A percentile compares a stretch with the other conserved stretches of the same genome.
Evolutionary conservation across 2,113 vertebrate species (phyloP).

Genomic region (Gopherus evgoodei): DNA sequence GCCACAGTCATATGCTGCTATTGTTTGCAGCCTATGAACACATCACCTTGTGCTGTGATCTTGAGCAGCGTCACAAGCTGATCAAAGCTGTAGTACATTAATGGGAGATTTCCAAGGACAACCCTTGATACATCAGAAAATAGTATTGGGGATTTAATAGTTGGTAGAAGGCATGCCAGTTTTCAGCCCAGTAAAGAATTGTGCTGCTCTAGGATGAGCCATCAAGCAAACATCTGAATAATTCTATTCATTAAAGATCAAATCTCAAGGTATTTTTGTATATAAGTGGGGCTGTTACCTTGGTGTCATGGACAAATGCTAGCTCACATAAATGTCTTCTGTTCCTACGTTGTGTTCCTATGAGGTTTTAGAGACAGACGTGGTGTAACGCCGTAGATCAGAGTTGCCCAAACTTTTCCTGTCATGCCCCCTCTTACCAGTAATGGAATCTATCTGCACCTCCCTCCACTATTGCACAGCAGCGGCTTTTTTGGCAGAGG

Average conservation of each 20-base stretch:
- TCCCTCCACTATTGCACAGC: too few species aligned
- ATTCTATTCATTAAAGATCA: neutral
- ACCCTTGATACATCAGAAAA: neutral
- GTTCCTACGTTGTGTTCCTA: fast-evolving
- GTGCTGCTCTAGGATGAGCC: neutral
- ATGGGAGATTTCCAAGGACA: fast-evolving
- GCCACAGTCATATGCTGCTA: fast-evolving
- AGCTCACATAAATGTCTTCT: neutral
- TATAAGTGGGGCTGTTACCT: neutral
- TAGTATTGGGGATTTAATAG: neutral
- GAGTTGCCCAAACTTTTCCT: too few species aligned
- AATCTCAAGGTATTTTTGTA: neutral
- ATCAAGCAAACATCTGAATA: neutral
- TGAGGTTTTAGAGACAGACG: too few species aligned
- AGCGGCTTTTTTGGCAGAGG: too few species aligned
- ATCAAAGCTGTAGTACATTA: neutral
- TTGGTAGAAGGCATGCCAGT: neutral
- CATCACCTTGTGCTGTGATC: neutral
- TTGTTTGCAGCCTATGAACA: neutral
- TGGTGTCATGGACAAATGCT: neutral
- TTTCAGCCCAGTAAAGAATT: neutral
- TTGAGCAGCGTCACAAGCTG: neutral
- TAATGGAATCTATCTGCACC: too few species aligned
- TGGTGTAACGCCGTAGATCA: neutral
- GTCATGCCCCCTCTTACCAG: too few species aligned